Percentiles rank a stretch among this genome's conserved stretches.
These are phyloP conservation scores for Mesorhabditis sp. DNA, from an alignment of 2,888 invertebrate species.

Conservation along the genomic window DNA sequence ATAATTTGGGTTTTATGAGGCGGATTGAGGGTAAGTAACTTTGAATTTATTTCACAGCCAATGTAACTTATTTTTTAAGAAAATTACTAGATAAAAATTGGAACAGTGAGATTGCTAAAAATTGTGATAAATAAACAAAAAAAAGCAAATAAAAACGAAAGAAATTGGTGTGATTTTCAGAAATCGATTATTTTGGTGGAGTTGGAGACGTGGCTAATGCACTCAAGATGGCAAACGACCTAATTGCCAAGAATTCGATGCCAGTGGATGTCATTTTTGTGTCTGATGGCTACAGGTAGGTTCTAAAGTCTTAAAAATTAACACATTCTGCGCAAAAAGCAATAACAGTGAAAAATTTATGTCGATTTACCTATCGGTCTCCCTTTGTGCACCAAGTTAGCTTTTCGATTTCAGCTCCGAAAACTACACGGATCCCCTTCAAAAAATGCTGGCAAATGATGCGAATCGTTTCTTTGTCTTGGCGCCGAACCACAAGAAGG, in stretches of 20 bases:
- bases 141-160: too few species aligned
- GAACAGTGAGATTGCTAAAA: too few species aligned
- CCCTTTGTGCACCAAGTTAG: background rate
- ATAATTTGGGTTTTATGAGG: background rate
- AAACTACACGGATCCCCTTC: too few species aligned
- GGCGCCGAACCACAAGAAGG: background rate
- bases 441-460: background rate
- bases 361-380: background rate
- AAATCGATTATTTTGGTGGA: background rate
- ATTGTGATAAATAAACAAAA: too few species aligned
- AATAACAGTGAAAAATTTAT: background rate
- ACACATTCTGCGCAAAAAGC: background rate
- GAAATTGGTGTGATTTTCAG: too few species aligned
- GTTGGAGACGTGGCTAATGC: background rate
- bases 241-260: slow-evolving; percentile 1
- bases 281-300: slow-evolving; percentile 3
- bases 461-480: background rate
- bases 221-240: background rate
- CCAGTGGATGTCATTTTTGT: background rate
- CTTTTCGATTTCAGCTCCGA: background rate
- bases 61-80: too few species aligned
- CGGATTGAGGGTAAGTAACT: background rate
- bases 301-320: background rate
- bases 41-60: background rate
- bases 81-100: too few species aligned